Base-by-base conservation (phyloP, 2,797 vertebrate species). In the Etheostoma perlongum region DNA sequence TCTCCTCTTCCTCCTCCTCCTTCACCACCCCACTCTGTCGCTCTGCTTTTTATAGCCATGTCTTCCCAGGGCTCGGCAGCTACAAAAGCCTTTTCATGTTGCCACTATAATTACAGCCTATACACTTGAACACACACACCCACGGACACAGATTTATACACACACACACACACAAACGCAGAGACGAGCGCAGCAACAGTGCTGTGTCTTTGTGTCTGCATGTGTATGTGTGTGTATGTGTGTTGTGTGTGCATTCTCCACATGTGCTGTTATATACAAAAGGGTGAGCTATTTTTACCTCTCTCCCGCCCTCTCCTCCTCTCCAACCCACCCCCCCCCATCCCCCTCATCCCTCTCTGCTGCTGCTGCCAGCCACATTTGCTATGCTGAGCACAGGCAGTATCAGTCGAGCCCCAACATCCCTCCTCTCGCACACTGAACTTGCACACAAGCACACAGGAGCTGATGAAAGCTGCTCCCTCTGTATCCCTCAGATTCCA, bases 41-140 rank as follows among this genome's bases (percentile, higher is more conserved):
- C 88, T 84, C 91, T 87, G 92, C 94, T 96, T 94, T 95, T 96
- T 96, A 93, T 95, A 95, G 94, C 92, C 87, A 90, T 91, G 59
- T 78, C 94, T 94, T 93, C 84, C 70, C 91, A 91, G 89, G 88
- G 86, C 94, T 93, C 83, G n/a, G 16, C 95, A 92, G 88, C 83
- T 89, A 92, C 90, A 94, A 90, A 90, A 89, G 69, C 90, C 91
- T 94, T 95, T 94, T 92, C 89, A 83, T 88, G 90, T 90, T 93
- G 91, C 90, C 91, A 92, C 90, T 83, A 86, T 94, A 94, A 92
- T 94, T 94, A 91, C 91, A 89, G 92, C 91, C 88, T 89, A 79
- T 88, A 90, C 85, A 88, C 88, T 68, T 27, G 46, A 63, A 54
- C 75, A 44, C 76, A 55, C 74, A 70, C 78, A 57, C 63, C 51